Conservation (phyloP, 2,797 vertebrate genomes). For the Brachyrhaphis roseni region DNA sequence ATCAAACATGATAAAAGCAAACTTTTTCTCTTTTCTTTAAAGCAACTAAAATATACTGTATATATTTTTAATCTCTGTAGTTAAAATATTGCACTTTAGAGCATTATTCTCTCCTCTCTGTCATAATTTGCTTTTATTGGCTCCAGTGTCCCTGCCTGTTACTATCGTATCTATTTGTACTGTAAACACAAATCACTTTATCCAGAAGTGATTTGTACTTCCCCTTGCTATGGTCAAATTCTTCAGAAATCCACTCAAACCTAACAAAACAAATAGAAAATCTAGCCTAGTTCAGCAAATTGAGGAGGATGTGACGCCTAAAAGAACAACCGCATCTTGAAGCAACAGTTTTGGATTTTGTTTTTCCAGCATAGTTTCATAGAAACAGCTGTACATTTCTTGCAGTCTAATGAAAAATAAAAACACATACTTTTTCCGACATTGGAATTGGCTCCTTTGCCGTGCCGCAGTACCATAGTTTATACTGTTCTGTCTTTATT, state of each 20-base stretch:
- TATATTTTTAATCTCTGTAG: too few species aligned
- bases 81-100: not conserved
- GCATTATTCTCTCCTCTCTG: not conserved
- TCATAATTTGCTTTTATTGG: not conserved
- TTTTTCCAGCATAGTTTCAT: not conserved
- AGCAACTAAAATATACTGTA: not conserved
- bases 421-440: not conserved
- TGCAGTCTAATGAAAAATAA: not conserved
- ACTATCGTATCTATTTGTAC: not conserved
- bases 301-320: constrained; percentile 15
- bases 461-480: not conserved
- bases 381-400: not conserved
- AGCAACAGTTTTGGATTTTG: not conserved
- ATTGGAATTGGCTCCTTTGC: not conserved
- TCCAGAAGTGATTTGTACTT: constrained; percentile 11
- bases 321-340: not conserved
- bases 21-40: not conserved
- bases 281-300: constrained; percentile 12
- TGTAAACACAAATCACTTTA: not conserved
- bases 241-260: constrained; percentile 18
- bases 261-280: not conserved
- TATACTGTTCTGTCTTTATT: not conserved
- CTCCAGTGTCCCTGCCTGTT: not conserved
- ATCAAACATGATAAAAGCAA: not conserved
- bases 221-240: not conserved